Conservation (phyloP, 2,113 vertebrate species). For the Psittacula cyanocephala region DNA sequence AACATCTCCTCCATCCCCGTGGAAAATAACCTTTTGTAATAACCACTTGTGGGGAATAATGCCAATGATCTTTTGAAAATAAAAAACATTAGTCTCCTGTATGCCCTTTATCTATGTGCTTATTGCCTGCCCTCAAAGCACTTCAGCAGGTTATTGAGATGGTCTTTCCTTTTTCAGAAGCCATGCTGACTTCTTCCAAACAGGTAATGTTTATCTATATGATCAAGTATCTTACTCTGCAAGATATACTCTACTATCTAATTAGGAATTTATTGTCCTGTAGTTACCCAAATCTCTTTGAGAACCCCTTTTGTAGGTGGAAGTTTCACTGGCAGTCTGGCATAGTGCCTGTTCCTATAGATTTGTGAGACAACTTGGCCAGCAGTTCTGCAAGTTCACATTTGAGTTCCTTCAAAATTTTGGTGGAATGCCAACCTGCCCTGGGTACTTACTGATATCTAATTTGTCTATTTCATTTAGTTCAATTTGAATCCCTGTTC, state of each 20-base stretch:
- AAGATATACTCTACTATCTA: neutral
- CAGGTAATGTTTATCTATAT: neutral
- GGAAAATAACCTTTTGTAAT: neutral
- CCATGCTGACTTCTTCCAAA: neutral
- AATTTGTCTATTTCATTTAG: neutral
- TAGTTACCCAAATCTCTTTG: neutral
- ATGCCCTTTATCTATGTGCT: neutral
- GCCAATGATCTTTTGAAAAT: neutral
- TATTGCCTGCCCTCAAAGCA: neutral
- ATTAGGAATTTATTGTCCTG: neutral
- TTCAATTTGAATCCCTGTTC: neutral
- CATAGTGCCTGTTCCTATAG: neutral
- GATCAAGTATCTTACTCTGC: neutral
- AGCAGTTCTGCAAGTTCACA: neutral
- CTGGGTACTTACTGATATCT: neutral
- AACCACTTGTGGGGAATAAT: neutral
- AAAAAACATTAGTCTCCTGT: neutral
- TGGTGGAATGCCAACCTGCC: neutral
- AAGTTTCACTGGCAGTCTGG: neutral
- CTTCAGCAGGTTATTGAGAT: neutral
- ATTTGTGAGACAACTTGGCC: neutral
- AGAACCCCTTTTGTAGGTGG: neutral
- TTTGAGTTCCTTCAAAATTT: slow-evolving; percentile 1
- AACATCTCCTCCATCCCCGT: neutral
- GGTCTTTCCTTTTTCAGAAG: neutral